Conservation (phyloP, 1,140 invertebrate genomes). For the Euschistus heros region DNA sequence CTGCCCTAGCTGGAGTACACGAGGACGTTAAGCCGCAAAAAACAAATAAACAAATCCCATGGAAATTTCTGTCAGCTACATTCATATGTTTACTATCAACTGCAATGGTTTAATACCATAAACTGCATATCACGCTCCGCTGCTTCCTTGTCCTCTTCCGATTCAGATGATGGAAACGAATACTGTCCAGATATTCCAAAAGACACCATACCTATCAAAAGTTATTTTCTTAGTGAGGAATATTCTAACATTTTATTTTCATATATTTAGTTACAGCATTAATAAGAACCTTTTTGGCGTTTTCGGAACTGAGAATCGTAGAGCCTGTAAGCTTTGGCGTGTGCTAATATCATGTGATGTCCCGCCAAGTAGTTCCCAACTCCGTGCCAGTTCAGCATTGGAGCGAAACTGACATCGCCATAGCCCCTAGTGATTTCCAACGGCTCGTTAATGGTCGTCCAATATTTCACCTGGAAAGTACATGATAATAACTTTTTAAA, state of each 20-base stretch:
- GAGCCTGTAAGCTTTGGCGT: slow-evolving; percentile 51
- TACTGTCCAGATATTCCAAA: slow-evolving; percentile 41
- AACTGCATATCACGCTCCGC: slow-evolving; percentile 40
- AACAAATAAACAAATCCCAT: no score
- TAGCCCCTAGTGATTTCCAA: slow-evolving; percentile 54
- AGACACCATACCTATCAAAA: slow-evolving; percentile 36
- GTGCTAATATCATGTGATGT: slow-evolving; percentile 50
- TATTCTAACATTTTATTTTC: slow-evolving; percentile 5
- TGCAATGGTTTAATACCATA: slow-evolving; percentile 25
- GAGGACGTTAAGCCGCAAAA: no score
- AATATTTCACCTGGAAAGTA: slow-evolving; percentile 39
- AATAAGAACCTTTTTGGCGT: slow-evolving; percentile 40
- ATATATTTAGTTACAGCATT: slow-evolving; percentile 19
- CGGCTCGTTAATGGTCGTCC: slow-evolving; percentile 65
- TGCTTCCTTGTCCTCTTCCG: slow-evolving; percentile 36
- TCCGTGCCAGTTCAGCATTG: slow-evolving; percentile 41
- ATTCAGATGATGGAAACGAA: slow-evolving; percentile 37
- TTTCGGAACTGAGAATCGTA: slow-evolving; percentile 50
- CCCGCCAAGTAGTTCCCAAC: slow-evolving; percentile 45
- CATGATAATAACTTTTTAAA: no score
- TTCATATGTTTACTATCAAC: no score
- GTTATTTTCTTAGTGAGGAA: background rate
- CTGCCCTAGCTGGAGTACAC: no score
- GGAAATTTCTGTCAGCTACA: no score
- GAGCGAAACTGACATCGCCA: slow-evolving; percentile 35